Evolutionary conservation across 1,140 invertebrate genomes (phyloP), one percentile per base, ranked within the genome.

Genomic region (Brachionus paranguensis): DNA sequence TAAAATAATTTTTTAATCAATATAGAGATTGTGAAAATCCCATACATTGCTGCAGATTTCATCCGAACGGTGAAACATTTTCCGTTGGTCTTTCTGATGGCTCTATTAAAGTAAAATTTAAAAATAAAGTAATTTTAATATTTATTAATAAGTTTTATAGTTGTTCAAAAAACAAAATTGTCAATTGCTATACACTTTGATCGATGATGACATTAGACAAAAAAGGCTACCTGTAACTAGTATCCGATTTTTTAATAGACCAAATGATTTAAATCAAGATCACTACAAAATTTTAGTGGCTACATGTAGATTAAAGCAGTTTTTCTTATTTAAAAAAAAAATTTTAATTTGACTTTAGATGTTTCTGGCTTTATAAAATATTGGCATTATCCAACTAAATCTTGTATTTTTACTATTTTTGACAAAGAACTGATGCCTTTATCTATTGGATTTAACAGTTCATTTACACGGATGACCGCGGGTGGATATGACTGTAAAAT

Each of bases 311-410:
- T 43, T 29, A 27, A 7, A 55, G 55, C 8, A 17, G 43, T 74
- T 74, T 17, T 33, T 37, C 20, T 41, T 72, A 17, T 43, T 74
- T 11, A 24, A 74, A 45, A 29, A n/a, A 11, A 12, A 45, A 8
- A 17, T 45, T 20, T 2, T 0, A 74, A 20, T 20, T 74, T 20
- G 3, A 17, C 47, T 27, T 2, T 24, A 83, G 81, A 83, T 83
- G 37, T 68, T 4, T 53, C 81, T 72, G 81, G 81, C 37, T 83
- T 33, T 47, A 60, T 83, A 29, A 83, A 83, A 70, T 47, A 55
- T 72, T 83, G 81, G 81, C 50, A 83, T 37, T 83, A 83, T 47
- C 81, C 81, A 8, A 70, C 81, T 47, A 53, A 83, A 53, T 41
- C 24, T 29, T 83, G 81, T 41, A 60, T 83, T n/a, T 72, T 27